phyloP scores from a whole-genome alignment of 2,797 vertebrate genomes.

The Spondyliosoma cantharus region DNA sequence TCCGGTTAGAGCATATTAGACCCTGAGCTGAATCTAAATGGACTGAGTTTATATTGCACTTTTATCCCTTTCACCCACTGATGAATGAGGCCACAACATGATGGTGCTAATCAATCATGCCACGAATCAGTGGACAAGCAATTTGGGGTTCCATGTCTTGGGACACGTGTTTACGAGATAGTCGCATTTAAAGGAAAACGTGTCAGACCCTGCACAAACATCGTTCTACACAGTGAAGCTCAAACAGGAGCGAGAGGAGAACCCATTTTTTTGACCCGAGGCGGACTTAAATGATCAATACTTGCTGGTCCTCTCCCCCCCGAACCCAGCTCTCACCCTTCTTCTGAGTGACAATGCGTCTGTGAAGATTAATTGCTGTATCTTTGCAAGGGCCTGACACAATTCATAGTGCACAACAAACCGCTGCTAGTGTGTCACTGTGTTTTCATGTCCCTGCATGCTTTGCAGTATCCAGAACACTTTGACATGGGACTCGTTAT shows the following conservation, averaged over 20 bases:
- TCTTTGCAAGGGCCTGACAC: constrained; percentile 26
- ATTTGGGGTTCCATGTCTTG: neutral
- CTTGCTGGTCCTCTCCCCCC: neutral
- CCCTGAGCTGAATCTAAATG: neutral
- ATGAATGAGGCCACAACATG: neutral
- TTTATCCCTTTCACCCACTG: neutral
- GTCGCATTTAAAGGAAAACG: no score
- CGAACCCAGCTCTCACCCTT: neutral
- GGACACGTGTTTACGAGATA: neutral
- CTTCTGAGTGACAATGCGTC: constrained; percentile 17
- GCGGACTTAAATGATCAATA: no score
- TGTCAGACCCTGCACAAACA: no score
- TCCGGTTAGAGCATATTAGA: neutral
- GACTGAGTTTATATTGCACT: neutral
- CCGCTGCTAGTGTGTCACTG: constrained; percentile 8
- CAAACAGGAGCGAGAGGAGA: no score
- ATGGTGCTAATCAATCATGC: neutral
- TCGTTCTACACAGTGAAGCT: no score
- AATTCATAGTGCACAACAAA: constrained; percentile 22
- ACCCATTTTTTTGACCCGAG: neutral
- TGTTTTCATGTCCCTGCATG: constrained; percentile 7
- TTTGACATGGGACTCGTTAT: neutral
- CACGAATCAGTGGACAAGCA: neutral
- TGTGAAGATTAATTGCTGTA: constrained; percentile 39
- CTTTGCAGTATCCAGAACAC: neutral